Percentiles rank a stretch among this genome's conserved stretches.
phyloP scores from a whole-genome alignment of 2,797 vertebrate species.

The Rhinoraja longicauda region DNA sequence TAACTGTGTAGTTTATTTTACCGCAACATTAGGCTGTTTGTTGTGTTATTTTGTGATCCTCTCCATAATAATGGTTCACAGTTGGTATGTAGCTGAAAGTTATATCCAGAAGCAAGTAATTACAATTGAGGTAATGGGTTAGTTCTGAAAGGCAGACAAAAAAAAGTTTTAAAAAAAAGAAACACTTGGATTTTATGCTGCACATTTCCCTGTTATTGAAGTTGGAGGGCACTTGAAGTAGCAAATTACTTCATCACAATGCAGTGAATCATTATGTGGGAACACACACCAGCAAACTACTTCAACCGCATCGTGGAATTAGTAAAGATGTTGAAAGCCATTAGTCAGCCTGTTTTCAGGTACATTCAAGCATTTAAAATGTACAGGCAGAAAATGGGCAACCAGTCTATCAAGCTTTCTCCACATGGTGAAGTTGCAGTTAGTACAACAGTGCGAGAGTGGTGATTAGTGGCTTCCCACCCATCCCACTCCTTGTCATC shows the following conservation, averaged over 20 bases:
- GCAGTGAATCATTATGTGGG: slow-evolving; percentile 18
- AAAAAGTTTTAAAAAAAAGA: neutral
- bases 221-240: neutral
- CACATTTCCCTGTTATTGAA: neutral
- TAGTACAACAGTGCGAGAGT: neutral
- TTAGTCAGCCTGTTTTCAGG: neutral
- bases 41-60: neutral
- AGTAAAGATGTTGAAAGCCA: slow-evolving; percentile 4
- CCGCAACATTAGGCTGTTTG: neutral
- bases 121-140: neutral
- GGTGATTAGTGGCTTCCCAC: neutral
- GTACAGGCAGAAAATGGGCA: neutral
- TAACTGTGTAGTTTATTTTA: neutral
- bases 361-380: neutral
- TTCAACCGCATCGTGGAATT: neutral
- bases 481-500: too few relatives aligned
- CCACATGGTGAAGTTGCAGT: neutral
- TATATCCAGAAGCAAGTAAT: neutral
- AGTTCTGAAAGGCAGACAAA: neutral
- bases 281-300: slow-evolving; percentile 20
- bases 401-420: neutral
- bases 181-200: neutral
- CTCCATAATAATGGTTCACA: neutral
- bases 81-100: neutral
- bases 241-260: slow-evolving; percentile 23